Base-by-base conservation (phyloP, 2,888 invertebrate species). In the Stenichneumon culpator region DNA sequence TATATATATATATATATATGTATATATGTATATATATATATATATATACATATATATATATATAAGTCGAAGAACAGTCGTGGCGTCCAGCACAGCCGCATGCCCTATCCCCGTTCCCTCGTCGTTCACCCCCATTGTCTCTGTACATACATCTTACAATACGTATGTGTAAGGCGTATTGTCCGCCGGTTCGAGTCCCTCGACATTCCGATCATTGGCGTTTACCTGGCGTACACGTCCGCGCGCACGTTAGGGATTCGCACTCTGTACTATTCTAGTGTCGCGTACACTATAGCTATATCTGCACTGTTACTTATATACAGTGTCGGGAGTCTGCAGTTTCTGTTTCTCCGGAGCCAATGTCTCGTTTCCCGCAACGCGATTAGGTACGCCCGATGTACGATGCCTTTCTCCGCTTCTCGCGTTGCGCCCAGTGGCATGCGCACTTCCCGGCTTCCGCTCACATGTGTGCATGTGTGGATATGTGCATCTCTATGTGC, bases 161-260 rank as follows among this genome's bases (percentile, higher is more conserved):
- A 75, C 36, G 50, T 60, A 47, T 57, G 67, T 65, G 32, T 28
- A 44, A 47, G 57, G 47, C 70, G 84, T 79, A 79, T 82, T 65
- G 69, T 57, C 36, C 39, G 70, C 6, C n/a, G 47, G 52, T 60
- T 84, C 60, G 70, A 74, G 78, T 79, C 81, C 79, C 78, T 67
- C 67, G 70, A 75, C 79, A 85, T 85, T 85, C 82, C 84, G 74
- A 79, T 72, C 84, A 82, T 79, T 82, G 84, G 70, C 74, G 84
- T 85, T 84, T 79, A 82, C 78, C 22, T 36, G 50, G 75, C 65
- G 75, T 75, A 32, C 72, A 44, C 44, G 70, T 79, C 69, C 79
- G 67, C 50, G 69, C 67, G 9, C 25, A 79, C 79, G 74, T 82
- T 79, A 82, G 57, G 70, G 67, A 74, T 75, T 82, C 81, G 69